Conservation (phyloP, 23 tunicate genomes). For the Trididemnum clinides region DNA sequence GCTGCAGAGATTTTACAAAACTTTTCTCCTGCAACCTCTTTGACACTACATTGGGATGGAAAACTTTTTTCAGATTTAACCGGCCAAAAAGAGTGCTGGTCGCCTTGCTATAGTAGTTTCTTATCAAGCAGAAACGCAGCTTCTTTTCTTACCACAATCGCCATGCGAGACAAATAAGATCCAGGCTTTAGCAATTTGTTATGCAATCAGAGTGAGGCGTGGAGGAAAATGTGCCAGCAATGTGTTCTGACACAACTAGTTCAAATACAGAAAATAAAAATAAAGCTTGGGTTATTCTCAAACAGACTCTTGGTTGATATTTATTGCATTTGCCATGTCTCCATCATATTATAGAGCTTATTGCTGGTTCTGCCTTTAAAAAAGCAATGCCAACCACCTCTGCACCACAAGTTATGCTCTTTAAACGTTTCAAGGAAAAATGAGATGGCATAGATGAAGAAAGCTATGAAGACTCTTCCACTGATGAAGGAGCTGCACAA, state of each 20-base stretch:
- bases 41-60: background rate
- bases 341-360: background rate
- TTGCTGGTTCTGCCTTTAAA: slow-evolving; percentile 2
- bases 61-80: slow-evolving; percentile 9
- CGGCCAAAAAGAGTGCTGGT: background rate
- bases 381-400: slow-evolving; percentile 13
- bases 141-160: slow-evolving; percentile 1
- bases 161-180: background rate
- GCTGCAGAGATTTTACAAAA: background rate
- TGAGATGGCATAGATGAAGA: background rate
- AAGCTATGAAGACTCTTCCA: slow-evolving; percentile 10
- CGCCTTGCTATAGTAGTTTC: slow-evolving; percentile 16
- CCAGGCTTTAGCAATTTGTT: slow-evolving; percentile 9
- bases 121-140: background rate
- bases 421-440: background rate
- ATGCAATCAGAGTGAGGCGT: slow-evolving; percentile 7
- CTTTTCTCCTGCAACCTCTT: background rate
- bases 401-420: slow-evolving; percentile 7
- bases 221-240: background rate
- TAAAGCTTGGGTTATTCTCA: background rate
- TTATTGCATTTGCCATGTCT: too few species aligned
- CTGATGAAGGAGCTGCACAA: slow-evolving; percentile 16
- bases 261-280: background rate
- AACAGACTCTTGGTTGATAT: slow-evolving; percentile 4
- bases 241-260: slow-evolving; percentile 7